Conservation (phyloP, 2,888 invertebrate genomes). For the Acronicta aceris region DNA sequence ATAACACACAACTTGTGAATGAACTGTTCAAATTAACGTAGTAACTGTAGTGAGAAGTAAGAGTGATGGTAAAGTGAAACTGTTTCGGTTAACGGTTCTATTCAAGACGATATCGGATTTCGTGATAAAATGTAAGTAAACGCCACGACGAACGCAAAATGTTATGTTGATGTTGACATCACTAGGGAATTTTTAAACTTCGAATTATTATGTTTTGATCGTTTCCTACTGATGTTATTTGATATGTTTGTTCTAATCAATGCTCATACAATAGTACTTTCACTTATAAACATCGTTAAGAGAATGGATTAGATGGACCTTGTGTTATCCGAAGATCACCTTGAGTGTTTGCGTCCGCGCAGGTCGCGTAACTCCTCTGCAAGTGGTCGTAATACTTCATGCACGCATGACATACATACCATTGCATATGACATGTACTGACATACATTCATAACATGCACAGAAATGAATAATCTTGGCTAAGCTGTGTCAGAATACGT, state of each 20-base stretch:
- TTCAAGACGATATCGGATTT: slow-evolving; percentile 43
- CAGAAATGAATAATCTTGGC: background rate
- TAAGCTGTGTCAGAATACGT: slow-evolving; percentile 1
- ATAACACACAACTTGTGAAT: slow-evolving; percentile 65
- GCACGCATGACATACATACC: slow-evolving; percentile 48
- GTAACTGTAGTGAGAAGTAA: slow-evolving; percentile 68
- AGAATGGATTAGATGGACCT: slow-evolving; percentile 82
- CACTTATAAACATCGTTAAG: slow-evolving; percentile 72
- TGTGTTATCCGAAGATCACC: slow-evolving; percentile 74
- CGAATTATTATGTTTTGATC: slow-evolving; percentile 16
- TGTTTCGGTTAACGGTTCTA: slow-evolving; percentile 54
- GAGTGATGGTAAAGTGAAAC: slow-evolving; percentile 83
- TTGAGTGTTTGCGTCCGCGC: slow-evolving; percentile 72
- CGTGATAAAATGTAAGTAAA: slow-evolving; percentile 51
- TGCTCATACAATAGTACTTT: slow-evolving; percentile 65
- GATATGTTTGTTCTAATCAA: slow-evolving; percentile 25
- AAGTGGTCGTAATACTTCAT: slow-evolving; percentile 47
- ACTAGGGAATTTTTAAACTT: slow-evolving; percentile 32
- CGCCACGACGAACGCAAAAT: slow-evolving; percentile 20
- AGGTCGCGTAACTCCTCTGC: slow-evolving; percentile 39
- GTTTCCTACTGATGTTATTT: slow-evolving; percentile 35
- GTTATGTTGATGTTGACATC: slow-evolving; percentile 45
- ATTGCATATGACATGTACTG: slow-evolving; percentile 13
- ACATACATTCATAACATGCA: slow-evolving; percentile 5
- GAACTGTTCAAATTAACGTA: slow-evolving; percentile 62